A percentile compares a stretch with the other conserved stretches of the same genome.
Conservation (phyloP, 2,113 vertebrate species). For the Poeciliopsis prolifica region DNA sequence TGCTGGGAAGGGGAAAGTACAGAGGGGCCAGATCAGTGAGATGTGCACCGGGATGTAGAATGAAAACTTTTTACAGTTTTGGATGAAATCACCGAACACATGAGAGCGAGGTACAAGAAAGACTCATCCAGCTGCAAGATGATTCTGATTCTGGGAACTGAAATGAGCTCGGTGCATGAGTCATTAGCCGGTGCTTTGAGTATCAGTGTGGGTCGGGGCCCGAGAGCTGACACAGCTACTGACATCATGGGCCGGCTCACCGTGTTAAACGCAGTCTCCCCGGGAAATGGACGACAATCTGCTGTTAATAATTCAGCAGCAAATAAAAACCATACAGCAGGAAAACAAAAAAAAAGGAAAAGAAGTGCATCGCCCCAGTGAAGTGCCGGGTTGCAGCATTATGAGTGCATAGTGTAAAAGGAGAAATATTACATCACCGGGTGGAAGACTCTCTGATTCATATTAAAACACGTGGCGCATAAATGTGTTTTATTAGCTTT, state of each 20-base stretch:
- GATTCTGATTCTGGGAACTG: conserved; percentile 30
- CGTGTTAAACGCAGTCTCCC: conserved; percentile 20
- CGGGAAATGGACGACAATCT: conserved; percentile 13
- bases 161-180: conserved; percentile 46
- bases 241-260: conserved; percentile 47
- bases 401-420: conserved; percentile 16
- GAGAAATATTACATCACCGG: conserved; percentile 53
- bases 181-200: conserved; percentile 37
- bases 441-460: conserved; percentile 21
- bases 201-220: conserved; percentile 33
- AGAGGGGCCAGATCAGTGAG: background rate
- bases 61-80: background rate
- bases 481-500: conserved; percentile 38
- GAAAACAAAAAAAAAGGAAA: conserved; percentile 1
- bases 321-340: conserved; percentile 55
- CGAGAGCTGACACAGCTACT: conserved; percentile 37
- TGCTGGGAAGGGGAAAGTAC: background rate
- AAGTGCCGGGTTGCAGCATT: conserved; percentile 54
- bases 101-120: background rate
- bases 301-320: conserved; percentile 48
- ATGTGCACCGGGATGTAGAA: background rate
- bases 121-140: background rate
- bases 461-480: conserved; percentile 33
- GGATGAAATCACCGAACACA: background rate
- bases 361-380: conserved; percentile 54